Evolutionary conservation across 1,140 invertebrate genomes (phyloP).

Genomic region (Drosophila melanica): DNA sequence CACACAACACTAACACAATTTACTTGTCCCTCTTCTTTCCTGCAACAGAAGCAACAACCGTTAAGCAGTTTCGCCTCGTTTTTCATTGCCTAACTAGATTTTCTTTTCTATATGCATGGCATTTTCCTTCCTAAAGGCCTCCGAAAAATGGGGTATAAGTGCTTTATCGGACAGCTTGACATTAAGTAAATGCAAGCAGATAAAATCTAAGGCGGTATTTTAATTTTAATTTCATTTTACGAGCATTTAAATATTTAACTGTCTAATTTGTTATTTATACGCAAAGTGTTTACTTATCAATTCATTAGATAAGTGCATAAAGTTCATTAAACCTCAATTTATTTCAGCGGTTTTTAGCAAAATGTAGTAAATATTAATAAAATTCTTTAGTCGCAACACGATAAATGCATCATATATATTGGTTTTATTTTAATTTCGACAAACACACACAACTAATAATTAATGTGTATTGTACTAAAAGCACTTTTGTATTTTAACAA

Average conservation of each 20-base stretch:
- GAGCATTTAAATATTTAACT: background rate
- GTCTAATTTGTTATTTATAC: too few relatives aligned
- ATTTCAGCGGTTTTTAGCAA: too few relatives aligned
- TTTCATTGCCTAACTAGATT: slow-evolving; percentile 75
- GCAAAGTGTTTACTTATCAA: too few relatives aligned
- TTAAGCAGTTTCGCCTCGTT: slow-evolving; percentile 79
- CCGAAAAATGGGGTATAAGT: slow-evolving; percentile 4
- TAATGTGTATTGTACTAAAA: too few relatives aligned
- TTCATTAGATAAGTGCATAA: too few relatives aligned
- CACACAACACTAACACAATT: slow-evolving; percentile 59
- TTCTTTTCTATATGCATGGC: slow-evolving; percentile 50
- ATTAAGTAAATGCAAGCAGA: background rate
- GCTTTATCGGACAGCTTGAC: background rate
- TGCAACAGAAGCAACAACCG: slow-evolving; percentile 53
- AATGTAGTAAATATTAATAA: too few relatives aligned
- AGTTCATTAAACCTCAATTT: too few relatives aligned
- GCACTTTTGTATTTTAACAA: background rate
- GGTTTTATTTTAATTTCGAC: too few relatives aligned
- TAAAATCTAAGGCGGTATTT: background rate
- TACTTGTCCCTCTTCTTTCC: slow-evolving; percentile 55
- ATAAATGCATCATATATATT: too few relatives aligned
- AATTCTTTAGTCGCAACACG: too few relatives aligned
- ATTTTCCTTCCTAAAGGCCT: background rate
- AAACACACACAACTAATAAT: too few relatives aligned
- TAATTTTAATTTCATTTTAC: background rate